Base-by-base conservation (phyloP, 2,797 vertebrate species). In the Coendou prehensilis region DNA sequence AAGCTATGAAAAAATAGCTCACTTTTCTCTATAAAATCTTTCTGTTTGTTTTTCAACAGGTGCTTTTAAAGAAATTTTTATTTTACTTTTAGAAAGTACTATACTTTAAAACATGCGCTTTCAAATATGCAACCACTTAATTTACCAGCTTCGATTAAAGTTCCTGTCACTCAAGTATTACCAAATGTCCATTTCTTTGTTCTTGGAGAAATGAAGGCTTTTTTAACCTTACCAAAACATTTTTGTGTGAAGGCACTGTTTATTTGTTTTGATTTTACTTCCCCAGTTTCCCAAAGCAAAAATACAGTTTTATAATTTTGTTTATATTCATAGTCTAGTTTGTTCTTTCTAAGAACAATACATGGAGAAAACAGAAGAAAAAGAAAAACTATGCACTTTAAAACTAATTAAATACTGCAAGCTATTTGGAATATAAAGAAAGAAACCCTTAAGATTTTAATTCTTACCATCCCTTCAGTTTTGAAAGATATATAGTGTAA, bases 261-360 rank as follows among this genome's bases (percentile, higher is more conserved):
- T 95, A 87, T 83, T 88, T 84, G 33, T 69, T 92, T 84, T 80
- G 3, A 87, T 59, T 82, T 91, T 91, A 75, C 3, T 33, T 83
- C 37, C 9, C 47, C 10, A 37, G 56, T 81, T 86, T 2, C 15
- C 37, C 79, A 26, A 64, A 79, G 61, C 33, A 13, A 82, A 91
- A 94, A 76, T 85, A 20, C 9, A 57, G 5, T 64, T 96, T 80
- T 67, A 83, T 71, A 57, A 57, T 81, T 91, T 52, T 61, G 79
- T 47, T 78, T 94, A 33, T 63, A 73, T 52, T 86, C 87, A 86
- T 14, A 73, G 20, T 59, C 91, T 75, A 75, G 4, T 89, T 87
- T 84, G 9, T 89, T 91, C 33, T 47, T 87, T 96, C 61, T 23
- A 82, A 37, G 45, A 95, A 85, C 81, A 91, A 92, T 78, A 50